Base-by-base conservation (phyloP, 2,888 invertebrate species). In the Mongoloraphidia duomilia region DNA sequence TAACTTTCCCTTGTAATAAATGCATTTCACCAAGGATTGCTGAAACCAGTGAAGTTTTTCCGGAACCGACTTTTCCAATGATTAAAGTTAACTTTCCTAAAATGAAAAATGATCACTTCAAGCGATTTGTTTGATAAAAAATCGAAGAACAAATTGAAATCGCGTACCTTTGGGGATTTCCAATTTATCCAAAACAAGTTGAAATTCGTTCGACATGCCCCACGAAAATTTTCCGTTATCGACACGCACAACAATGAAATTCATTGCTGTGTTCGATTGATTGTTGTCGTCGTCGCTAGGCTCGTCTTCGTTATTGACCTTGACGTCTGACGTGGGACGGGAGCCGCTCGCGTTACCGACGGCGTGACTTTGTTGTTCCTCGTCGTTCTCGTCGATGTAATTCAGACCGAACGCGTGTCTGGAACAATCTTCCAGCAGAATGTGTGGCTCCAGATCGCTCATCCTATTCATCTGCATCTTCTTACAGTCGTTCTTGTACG, bases 21-120 rank as follows among this genome's bases (percentile, higher is more conserved):
- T 79, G 76, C 80, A 88, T 86, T 67, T 91, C 90, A 48, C 88
- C 88, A 4, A 89, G 70, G 39, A 88, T 65, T 0, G 88, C 86
- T 11, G 80, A 77, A 1, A 91, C 63, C 41, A 91, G 66, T 3
- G 88, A 87, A 0, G 82, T 78, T 63, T 91, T 91, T 3, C 91
- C 91, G 51, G 82, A 78, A 9, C 88, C 88, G 46, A 84, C 85
- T 55, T 79, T 73, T 1, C 91, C 91, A 17, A 90, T 84, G 5
- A 92, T 76, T 59, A 84, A 73, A 11, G 83, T 81, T 39, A 85
- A 61, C 61, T 80, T 79, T 34, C 82, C 82, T 77, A 56, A 41
- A 59, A 62, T 50, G 56, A 55, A 50, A 53, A 45, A 12, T 17
- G 17, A 41, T 13, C 13, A 41, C 13, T 1, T 17, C 13, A 26